Base-by-base conservation (phyloP, 2,797 vertebrate genomes). In the Hapalemur alaotrensis region DNA sequence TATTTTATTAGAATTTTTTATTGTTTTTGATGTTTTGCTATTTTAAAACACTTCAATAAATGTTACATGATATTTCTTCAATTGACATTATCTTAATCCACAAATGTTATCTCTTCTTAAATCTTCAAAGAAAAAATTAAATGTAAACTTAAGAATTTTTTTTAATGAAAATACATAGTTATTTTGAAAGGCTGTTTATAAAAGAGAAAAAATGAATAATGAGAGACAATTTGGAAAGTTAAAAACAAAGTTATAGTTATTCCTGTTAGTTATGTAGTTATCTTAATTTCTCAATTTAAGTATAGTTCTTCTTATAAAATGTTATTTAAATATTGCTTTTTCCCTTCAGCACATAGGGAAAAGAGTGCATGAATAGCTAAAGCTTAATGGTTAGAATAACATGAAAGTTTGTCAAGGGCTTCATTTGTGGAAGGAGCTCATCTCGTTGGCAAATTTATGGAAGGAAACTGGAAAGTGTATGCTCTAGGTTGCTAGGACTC, bases 61-160 rank as follows among this genome's bases (percentile, higher is more conserved):
- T 11, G n/a, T 61, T n/a, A 9, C 41, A 65, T 28, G 3, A 7
- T 67, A 28, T 35, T 83, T 57, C 50, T 81, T 61, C 18, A 54
- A 12, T 72, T 50, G 7, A 12, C 13, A n/a, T 75, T 94, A 76
- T 67, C 25, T 61, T 72, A 38, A 91, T 22, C 8, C 28, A 32
- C 70, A 82, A 86, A 41, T 14, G 0, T 54, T 32, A 20, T 65
- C 12, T 69, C 25, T 84, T 23, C 50, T 88, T 82, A 86, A 87
- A 38, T 54, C 20, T 82, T 80, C 70, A 63, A 88, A 84, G 35
- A 61, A 54, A 96, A 95, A 73, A 17, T 57, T 92, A 50, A 93
- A 63, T 61, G 6, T 65, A 89, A 59, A 48, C 38, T 91, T 82
- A 70, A 81, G 50, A 96, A 91, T 6, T 41, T 35, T 89, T 89